phyloP scores from a whole-genome alignment of 2,888 invertebrate genomes.

The Digitonthophagus gazella region DNA sequence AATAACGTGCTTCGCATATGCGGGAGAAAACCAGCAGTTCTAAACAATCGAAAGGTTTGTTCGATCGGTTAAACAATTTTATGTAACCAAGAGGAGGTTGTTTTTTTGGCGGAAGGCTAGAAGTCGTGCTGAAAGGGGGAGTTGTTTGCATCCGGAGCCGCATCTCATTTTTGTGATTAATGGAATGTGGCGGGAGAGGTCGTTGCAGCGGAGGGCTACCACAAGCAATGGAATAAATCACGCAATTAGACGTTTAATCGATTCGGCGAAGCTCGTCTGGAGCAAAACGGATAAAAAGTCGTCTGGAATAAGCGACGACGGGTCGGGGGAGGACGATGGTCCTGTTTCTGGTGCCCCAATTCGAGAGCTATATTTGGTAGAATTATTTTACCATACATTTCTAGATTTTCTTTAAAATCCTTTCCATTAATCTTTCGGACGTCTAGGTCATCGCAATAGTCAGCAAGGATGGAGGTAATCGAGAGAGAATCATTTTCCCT shows the following conservation, averaged over 20 bases:
- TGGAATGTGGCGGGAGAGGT: not conserved
- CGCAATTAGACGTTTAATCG: constrained; percentile 15
- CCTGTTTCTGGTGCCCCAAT: not conserved
- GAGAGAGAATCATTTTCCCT: too few relatives aligned
- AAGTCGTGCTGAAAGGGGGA: not conserved
- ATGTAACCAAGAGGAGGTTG: too few relatives aligned
- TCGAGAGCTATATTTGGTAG: not conserved
- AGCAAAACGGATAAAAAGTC: not conserved
- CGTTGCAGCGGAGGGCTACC: not conserved
- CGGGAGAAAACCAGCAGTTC: not conserved
- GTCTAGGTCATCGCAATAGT: too few relatives aligned
- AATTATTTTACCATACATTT: too few relatives aligned
- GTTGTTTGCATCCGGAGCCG: constrained; percentile 8
- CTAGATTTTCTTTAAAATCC: too few relatives aligned
- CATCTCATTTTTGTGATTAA: constrained; percentile 12
- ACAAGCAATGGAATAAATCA: constrained; percentile 11
- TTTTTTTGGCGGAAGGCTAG: not conserved
- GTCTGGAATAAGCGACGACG: not conserved
- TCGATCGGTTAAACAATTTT: too few relatives aligned
- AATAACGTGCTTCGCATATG: not conserved
- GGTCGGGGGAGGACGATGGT: not conserved
- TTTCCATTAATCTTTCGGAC: too few relatives aligned
- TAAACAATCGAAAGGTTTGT: not conserved
- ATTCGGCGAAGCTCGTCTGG: constrained; percentile 2
- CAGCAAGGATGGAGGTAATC: too few relatives aligned